Base-by-base conservation (phyloP, 2,888 invertebrate species). In the Caenorhabditis afra region DNA sequence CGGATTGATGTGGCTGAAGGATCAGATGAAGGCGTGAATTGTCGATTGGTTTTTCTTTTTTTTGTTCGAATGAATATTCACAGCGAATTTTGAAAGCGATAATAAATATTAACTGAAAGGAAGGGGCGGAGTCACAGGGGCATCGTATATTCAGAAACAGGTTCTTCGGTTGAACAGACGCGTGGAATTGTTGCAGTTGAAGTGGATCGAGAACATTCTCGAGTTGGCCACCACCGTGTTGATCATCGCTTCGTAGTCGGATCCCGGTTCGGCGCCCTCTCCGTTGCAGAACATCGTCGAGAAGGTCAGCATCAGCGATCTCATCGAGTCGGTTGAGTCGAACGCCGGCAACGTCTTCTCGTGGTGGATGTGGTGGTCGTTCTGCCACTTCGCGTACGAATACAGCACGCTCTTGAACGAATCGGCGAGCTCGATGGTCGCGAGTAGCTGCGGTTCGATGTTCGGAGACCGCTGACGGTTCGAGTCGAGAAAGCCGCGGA, bases 371-470 rank as follows among this genome's bases (percentile, higher is more conserved):
- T 74, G 49, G 64, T 76, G 71, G 22, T 84, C 81, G 18, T 67
- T 79, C 41, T 84, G 81, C 84, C 84, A 84, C 71, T 79, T 84
- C 4, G 77, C 52, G 52, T 84, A 84, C 11, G 80, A 75, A 62
- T 71, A 84, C 12, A 79, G 18, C 11, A 73, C 57, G 11, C 66
- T 81, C 35, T 79, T 81, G 59, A 84, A 68, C 0, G 76, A 81
- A 49, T 84, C 84, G 4, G 84, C 78, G 35, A 82, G 39, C 22
- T 82, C 81, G 14, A 84, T 81, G 3, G 84, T 84, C 1, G 68
- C 39, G 3, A 73, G 50, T 3, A 81, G 50, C 20, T 76, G 50
- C 11, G 70, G 59, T 57, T 79, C 79, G 50, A 79, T 74, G 29
- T 57, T 75, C n/a, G 70, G 67, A 7, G 65, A 37, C 14, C 74